These are phyloP conservation scores for Schrankia costaestrigalis DNA, from an alignment of 2,888 invertebrate genomes.

Conservation along the genomic window DNA sequence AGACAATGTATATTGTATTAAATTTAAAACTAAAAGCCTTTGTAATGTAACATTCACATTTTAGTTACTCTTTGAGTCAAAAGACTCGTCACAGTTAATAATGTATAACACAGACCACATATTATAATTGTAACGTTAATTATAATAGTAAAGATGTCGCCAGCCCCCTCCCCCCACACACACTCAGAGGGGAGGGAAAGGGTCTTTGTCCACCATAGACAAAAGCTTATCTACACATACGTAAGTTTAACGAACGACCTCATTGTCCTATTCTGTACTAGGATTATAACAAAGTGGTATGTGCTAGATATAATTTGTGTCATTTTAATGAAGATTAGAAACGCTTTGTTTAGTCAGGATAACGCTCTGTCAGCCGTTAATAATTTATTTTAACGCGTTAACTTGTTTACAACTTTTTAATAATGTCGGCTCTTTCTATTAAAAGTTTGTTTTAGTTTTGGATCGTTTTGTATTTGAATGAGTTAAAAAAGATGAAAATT, in stretches of 20 bases:
- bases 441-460: too few relatives aligned
- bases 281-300: conserved; percentile 11
- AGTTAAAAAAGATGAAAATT: too few relatives aligned
- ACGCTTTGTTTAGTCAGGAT: not conserved
- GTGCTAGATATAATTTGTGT: conserved; percentile 1
- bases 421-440: too few relatives aligned
- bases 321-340: conserved; percentile 1
- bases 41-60: not conserved
- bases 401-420: too few relatives aligned
- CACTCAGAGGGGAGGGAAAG: conserved; percentile 11
- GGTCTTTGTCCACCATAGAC: conserved; percentile 16
- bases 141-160: conserved; percentile 23
- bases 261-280: conserved; percentile 18
- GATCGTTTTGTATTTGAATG: too few relatives aligned
- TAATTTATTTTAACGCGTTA: too few relatives aligned
- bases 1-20: too few relatives aligned
- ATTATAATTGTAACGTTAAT: conserved; percentile 32
- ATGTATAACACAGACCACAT: too few relatives aligned
- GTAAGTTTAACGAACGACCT: conserved; percentile 2
- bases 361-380: too few relatives aligned
- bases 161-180: conserved; percentile 23
- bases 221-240: conserved; percentile 18
- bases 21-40: too few relatives aligned
- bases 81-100: conserved; percentile 7
- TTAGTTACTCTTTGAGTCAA: conserved; percentile 1